Conservation (phyloP, 2,113 vertebrate genomes). For the Sinocyclocheilus anophthalmus region DNA sequence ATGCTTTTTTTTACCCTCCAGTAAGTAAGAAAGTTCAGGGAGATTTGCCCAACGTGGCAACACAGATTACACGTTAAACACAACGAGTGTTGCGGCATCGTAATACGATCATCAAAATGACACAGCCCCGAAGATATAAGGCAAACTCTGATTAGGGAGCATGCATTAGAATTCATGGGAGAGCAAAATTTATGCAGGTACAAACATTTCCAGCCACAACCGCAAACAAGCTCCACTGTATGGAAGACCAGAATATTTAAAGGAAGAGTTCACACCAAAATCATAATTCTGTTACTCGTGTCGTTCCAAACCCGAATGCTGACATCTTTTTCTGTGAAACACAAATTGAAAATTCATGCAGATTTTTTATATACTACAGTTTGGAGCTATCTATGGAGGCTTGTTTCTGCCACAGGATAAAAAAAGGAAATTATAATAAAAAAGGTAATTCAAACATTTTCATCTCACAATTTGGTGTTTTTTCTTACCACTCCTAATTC, state of each 20-base stretch:
- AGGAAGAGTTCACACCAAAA: background rate
- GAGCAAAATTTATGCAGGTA: slow-evolving; percentile 2
- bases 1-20: slow-evolving; percentile 36
- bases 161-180: background rate
- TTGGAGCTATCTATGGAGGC: background rate
- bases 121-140: slow-evolving; percentile 6
- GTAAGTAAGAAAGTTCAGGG: slow-evolving; percentile 27
- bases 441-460: no score
- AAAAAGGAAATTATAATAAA: background rate
- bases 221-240: background rate
- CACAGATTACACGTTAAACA: slow-evolving; percentile 18
- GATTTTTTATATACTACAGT: background rate
- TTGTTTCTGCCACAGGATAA: background rate
- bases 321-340: background rate
- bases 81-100: background rate
- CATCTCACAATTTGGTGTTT: no score
- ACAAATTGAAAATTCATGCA: background rate
- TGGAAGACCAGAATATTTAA: background rate
- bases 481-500: no score
- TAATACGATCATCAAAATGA: slow-evolving; percentile 24
- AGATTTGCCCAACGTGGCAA: slow-evolving; percentile 5
- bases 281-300: background rate
- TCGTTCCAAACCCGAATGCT: background rate
- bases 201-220: slow-evolving; percentile 1
- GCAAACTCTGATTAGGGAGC: slow-evolving; percentile 8